Conservation (phyloP, 2,888 invertebrate genomes). For the Rhagophthalmus giganteus region DNA sequence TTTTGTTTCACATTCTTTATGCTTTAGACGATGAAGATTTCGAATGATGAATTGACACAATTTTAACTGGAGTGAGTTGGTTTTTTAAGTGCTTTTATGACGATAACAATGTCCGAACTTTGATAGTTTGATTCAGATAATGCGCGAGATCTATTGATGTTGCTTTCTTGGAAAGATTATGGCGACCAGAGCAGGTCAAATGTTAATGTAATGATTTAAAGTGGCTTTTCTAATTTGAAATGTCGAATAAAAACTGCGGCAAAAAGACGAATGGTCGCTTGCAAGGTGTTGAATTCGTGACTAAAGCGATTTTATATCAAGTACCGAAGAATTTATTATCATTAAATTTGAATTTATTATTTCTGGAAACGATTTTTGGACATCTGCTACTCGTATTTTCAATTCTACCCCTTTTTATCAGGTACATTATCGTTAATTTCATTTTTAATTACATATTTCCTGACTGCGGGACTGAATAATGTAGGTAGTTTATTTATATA, state of each 20-base stretch:
- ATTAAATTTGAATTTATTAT: constrained; percentile 24
- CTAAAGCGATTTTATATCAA: constrained; percentile 26
- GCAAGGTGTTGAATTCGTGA: constrained; percentile 33
- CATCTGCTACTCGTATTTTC: constrained; percentile 1
- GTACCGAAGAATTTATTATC: constrained; percentile 18
- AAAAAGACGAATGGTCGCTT: constrained; percentile 15
- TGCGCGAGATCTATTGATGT: neutral
- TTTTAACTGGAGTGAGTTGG: constrained; percentile 15
- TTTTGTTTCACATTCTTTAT: constrained; percentile 38
- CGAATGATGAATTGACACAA: constrained; percentile 33
- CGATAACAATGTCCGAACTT: constrained; percentile 9
- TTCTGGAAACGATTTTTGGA: constrained; percentile 6
- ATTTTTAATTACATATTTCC: constrained; percentile 1
- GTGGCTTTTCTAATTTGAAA: constrained; percentile 10
- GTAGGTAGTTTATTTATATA: neutral
- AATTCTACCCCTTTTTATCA: constrained; percentile 1
- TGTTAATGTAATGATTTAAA: constrained; percentile 27
- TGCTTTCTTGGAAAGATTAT: neutral
- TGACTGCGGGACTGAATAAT: constrained; percentile 8
- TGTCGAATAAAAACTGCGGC: constrained; percentile 15
- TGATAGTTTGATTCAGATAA: constrained; percentile 14
- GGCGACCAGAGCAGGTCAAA: constrained; percentile 14
- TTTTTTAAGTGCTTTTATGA: constrained; percentile 22
- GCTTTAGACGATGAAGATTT: constrained; percentile 6
- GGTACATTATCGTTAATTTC: neutral